Evolutionary conservation across 2,113 vertebrate species (phyloP).

Genomic region (Rostratula benghalensis): DNA sequence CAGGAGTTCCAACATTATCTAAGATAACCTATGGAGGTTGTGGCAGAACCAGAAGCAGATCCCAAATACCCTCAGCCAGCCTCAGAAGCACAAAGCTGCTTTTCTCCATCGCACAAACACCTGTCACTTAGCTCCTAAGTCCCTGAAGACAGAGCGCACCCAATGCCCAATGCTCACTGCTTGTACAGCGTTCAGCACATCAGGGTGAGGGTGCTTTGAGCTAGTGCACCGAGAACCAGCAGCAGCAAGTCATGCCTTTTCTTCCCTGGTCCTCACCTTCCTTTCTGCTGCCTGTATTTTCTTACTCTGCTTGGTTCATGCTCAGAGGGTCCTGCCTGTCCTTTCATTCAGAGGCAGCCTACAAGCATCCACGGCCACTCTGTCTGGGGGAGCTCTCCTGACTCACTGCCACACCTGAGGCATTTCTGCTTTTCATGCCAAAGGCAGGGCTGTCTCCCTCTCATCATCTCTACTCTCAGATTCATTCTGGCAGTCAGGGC

Average conservation of each 20-base stretch:
- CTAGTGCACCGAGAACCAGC: neutral
- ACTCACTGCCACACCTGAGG: neutral
- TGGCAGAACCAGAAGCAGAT: neutral
- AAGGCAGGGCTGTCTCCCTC: neutral
- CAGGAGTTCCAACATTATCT: neutral
- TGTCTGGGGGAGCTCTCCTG: neutral
- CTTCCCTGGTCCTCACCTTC: neutral
- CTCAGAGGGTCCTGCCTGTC: neutral
- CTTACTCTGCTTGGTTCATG: neutral
- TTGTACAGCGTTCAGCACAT: neutral
- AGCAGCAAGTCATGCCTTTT: neutral
- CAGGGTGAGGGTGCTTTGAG: neutral
- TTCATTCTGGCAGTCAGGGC: neutral
- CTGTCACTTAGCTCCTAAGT: neutral
- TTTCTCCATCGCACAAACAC: neutral
- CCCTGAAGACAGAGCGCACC: neutral
- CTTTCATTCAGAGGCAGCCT: neutral
- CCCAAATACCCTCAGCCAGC: neutral
- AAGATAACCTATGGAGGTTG: neutral
- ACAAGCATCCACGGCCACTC: neutral
- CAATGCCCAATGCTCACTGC: accelerated
- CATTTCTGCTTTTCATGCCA: neutral
- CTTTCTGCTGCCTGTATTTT: neutral
- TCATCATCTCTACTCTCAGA: neutral
- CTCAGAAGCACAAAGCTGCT: neutral